These are phyloP conservation scores for Hermaeophaga mercurialis DNA, from an alignment of 2,888 invertebrate genomes.

Conservation along the genomic window DNA sequence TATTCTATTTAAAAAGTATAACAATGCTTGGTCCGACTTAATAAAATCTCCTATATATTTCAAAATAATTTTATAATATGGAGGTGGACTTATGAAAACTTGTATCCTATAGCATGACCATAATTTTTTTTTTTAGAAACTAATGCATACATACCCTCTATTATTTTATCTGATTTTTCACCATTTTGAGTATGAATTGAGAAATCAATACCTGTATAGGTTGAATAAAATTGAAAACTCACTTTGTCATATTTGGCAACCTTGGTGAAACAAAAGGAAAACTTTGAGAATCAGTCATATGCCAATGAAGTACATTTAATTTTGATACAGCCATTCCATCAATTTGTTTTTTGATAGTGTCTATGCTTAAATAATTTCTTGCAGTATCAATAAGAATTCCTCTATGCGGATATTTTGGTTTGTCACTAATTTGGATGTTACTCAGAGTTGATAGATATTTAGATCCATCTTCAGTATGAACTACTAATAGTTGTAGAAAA, in stretches of 20 bases:
- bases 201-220: too few relatives aligned
- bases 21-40: too few relatives aligned
- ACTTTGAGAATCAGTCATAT: constrained; percentile 88
- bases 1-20: too few relatives aligned
- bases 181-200: too few relatives aligned
- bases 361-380: constrained; percentile 81
- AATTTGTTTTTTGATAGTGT: constrained; percentile 70
- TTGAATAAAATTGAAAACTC: too few relatives aligned
- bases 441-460: constrained; percentile 65
- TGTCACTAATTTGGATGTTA: constrained; percentile 72
- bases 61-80: too few relatives aligned
- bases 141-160: too few relatives aligned
- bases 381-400: constrained; percentile 89
- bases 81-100: too few relatives aligned
- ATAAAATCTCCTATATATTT: too few relatives aligned
- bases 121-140: too few relatives aligned
- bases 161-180: too few relatives aligned
- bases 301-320: constrained; percentile 94
- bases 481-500: constrained; percentile 69
- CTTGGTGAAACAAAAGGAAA: constrained; percentile 83
- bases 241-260: constrained; percentile 76
- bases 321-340: constrained; percentile 89
- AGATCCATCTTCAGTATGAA: constrained; percentile 39
- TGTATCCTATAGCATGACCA: too few relatives aligned
- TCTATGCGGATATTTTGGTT: constrained; percentile 81